Evolutionary conservation across 2,113 vertebrate species (phyloP).

Genomic region (Microtus richardsoni): DNA sequence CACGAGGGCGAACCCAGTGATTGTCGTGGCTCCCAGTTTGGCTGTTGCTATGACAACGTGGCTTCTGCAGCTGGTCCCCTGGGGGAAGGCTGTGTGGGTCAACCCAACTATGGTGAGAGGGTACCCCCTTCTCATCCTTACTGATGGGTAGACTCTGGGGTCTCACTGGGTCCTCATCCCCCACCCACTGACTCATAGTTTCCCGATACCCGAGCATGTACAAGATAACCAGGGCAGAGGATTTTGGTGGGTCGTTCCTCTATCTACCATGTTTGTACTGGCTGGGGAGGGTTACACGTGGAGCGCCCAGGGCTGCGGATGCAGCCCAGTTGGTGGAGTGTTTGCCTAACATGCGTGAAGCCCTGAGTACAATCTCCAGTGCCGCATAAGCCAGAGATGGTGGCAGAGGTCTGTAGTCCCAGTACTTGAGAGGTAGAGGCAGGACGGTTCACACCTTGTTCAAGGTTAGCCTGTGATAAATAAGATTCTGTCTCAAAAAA

Average conservation of each 20-base stretch:
- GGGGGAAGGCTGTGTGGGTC: constrained; percentile 92
- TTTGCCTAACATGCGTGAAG: not conserved
- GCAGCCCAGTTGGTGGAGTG: not conserved
- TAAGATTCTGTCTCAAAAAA: not conserved
- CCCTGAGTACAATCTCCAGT: not conserved
- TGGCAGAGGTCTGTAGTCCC: not conserved
- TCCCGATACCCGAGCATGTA: not conserved
- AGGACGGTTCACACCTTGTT: not conserved
- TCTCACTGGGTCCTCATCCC: not conserved
- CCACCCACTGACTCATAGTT: not conserved
- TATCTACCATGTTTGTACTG: accelerated
- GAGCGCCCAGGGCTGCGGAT: not conserved
- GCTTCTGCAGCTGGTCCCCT: constrained; percentile 90
- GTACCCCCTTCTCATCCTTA: accelerated
- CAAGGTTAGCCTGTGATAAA: not conserved
- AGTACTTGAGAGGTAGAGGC: not conserved
- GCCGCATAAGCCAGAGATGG: not conserved
- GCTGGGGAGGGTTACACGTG: not conserved
- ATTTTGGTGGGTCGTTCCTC: not conserved
- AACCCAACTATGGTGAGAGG: constrained; percentile 90
- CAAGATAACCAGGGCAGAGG: not conserved
- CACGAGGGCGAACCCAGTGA: constrained; percentile 83
- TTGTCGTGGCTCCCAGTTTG: constrained; percentile 90
- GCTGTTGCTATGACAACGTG: constrained; percentile 94
- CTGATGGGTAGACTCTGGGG: not conserved